Evolutionary conservation across 2,113 vertebrate species (phyloP).

Genomic region (Entelurus aequoreus): DNA sequence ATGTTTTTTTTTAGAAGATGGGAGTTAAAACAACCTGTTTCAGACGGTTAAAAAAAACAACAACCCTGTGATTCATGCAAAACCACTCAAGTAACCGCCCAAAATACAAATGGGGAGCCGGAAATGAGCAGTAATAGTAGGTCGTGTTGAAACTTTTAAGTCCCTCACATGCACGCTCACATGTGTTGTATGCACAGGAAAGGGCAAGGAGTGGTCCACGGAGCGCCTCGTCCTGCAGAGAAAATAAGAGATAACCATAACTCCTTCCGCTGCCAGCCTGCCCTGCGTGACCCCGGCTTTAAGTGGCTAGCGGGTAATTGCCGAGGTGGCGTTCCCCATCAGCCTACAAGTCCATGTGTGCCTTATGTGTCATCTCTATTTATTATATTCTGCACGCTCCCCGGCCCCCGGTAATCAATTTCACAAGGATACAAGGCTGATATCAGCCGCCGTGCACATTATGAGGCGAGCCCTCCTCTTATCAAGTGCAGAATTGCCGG

Average conservation of each 20-base stretch:
- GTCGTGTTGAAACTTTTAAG: not conserved
- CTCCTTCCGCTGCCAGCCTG: conserved; percentile 66
- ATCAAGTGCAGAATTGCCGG: conserved; percentile 98
- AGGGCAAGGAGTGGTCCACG: conserved; percentile 25
- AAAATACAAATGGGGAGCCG: not conserved
- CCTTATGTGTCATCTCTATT: conserved; percentile 76
- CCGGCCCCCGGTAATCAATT: conserved; percentile 75
- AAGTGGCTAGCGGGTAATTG: conserved; percentile 78
- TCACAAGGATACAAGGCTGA: conserved; percentile 78
- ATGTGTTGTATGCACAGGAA: not conserved
- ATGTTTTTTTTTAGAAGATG: not conserved
- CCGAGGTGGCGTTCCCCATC: conserved; percentile 72
- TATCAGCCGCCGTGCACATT: conserved; percentile 73
- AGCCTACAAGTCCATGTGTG: conserved; percentile 66
- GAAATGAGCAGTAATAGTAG: not conserved
- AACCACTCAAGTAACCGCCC: not conserved
- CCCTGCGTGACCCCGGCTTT: conserved; percentile 73
- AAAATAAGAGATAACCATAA: conserved; percentile 72
- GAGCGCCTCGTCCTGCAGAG: conserved; percentile 52
- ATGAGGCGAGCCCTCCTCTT: conserved; percentile 83
- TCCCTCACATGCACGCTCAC: conserved; percentile 2
- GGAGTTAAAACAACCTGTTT: not conserved
- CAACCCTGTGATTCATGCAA: not conserved
- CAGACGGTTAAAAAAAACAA: not conserved
- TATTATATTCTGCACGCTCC: conserved; percentile 75